Conservation (phyloP, 1,140 invertebrate species). For the Hycleus phaleratus region DNA sequence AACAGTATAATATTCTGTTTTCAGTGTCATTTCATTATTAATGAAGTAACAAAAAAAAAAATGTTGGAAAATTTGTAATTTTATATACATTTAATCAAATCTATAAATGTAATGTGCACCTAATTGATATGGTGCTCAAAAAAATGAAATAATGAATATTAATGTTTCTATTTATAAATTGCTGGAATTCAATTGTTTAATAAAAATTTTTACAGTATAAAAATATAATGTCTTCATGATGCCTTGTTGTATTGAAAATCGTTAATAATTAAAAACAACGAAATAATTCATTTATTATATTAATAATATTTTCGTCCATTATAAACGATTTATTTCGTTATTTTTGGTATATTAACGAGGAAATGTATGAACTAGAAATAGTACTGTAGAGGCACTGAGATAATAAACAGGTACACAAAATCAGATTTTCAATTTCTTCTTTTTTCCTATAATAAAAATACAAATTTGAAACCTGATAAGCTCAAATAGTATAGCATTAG, state of each 20-base stretch:
- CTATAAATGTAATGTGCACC: slow-evolving; percentile 6
- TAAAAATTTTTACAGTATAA: slow-evolving; percentile 11
- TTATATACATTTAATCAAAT: slow-evolving; percentile 11
- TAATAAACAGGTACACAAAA: slow-evolving; percentile 13
- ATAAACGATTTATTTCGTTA: neutral
- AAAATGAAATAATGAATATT: neutral
- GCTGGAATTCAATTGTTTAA: neutral
- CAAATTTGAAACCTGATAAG: too few species aligned
- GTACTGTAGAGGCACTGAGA: slow-evolving; percentile 15
- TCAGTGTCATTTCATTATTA: too few species aligned
- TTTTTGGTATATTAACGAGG: slow-evolving; percentile 5
- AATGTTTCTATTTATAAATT: too few species aligned
- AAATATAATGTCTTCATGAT: slow-evolving; percentile 11
- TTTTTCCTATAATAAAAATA: neutral
- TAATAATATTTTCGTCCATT: slow-evolving; percentile 7
- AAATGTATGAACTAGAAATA: slow-evolving; percentile 11
- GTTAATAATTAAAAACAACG: slow-evolving; percentile 7
- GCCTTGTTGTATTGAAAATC: slow-evolving; percentile 10
- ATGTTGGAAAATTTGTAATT: neutral
- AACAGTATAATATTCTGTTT: too few species aligned
- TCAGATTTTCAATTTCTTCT: neutral
- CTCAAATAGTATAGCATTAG: too few species aligned
- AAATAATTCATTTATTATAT: slow-evolving; percentile 6
- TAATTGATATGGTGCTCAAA: slow-evolving; percentile 8
- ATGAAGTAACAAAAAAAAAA: too few species aligned